phyloP scores from a whole-genome alignment of 1,140 invertebrate species.

The Brachionus angularis region DNA sequence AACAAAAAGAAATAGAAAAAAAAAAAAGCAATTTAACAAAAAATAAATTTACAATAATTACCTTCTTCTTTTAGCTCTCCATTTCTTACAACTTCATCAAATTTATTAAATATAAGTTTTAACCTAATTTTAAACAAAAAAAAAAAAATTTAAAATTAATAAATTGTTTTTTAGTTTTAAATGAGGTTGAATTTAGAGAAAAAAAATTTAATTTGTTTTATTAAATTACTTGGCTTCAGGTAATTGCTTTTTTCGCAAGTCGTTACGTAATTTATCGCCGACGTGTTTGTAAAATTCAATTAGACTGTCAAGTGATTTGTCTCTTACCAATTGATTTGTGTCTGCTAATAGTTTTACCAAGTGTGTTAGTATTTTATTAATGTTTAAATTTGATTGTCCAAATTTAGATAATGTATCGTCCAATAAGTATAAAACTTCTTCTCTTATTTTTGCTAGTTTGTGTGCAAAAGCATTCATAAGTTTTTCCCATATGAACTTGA shows the following conservation, averaged over 20 bases:
- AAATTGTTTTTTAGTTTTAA: neutral
- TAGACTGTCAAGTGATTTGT: slow-evolving; percentile 76
- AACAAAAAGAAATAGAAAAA: slow-evolving; percentile 5
- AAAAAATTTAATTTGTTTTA: slow-evolving; percentile 18
- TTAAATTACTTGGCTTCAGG: slow-evolving; percentile 69
- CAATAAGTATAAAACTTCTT: slow-evolving; percentile 73
- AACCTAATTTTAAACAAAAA: slow-evolving; percentile 58
- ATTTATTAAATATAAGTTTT: slow-evolving; percentile 71
- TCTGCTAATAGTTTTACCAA: slow-evolving; percentile 81
- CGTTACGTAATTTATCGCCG: slow-evolving; percentile 76
- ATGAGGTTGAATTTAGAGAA: slow-evolving; percentile 44
- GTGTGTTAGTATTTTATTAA: slow-evolving; percentile 74
- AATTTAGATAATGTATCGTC: slow-evolving; percentile 79
- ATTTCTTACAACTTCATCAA: slow-evolving; percentile 77
- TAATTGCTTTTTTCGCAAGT: slow-evolving; percentile 73
- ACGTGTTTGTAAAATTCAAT: slow-evolving; percentile 88
- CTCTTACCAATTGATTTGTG: slow-evolving; percentile 69
- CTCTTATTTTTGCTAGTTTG: slow-evolving; percentile 78
- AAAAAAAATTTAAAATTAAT: slow-evolving; percentile 45
- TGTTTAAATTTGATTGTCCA: slow-evolving; percentile 72
- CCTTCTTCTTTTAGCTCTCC: slow-evolving; percentile 70
- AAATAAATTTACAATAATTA: slow-evolving; percentile 47
- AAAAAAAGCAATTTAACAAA: slow-evolving; percentile 48
- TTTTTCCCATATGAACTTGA: slow-evolving; percentile 71
- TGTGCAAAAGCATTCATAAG: slow-evolving; percentile 71